Base-by-base conservation (phyloP, 2,113 vertebrate genomes). In the Ginglymostoma cirratum region DNA sequence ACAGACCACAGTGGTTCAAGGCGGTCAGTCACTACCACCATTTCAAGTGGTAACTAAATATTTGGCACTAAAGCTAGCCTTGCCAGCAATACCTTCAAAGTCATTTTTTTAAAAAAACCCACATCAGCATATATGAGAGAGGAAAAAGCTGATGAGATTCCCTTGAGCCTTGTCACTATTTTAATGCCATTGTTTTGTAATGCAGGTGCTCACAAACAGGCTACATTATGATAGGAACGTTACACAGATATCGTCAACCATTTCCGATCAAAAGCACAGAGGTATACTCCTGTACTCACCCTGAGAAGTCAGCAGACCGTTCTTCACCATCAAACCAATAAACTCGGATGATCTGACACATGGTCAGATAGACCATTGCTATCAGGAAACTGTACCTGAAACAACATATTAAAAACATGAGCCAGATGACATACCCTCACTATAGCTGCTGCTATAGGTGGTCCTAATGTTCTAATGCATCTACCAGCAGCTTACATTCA, bases 291-390 rank as follows among this genome's bases (percentile, higher is more conserved):
- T 4, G 45, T 89, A 23, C 96, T 96, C 94, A 96, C 96, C 96
- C 96, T 66, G 96, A 96, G 67, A 96, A 96, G 70, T 96, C 96
- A 69, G 96, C 83, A 23, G 96, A 93, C 52, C 96, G 89, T 5
- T 96, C 95, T 76, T 94, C 38, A 3, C 96, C 93, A 86, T 94
- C 72, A 23, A 96, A n/a, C 72, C 61, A 85, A 12, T 96, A 96
- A 72, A 96, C 90, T 96, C 96, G 72, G 90, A 96, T 86, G 30
- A 96, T 94, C 48, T 96, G 96, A 80, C 96, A 96, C 42, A 95
- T n/a, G 76, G 96, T 96, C 6, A 96, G 96, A 93, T 96, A 96
- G 34, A 48, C 66, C 96, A 96, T 96, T 52, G 96, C 96, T 83
- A 96, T 30, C 89, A 96, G 67, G 83, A 96, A 89, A 19, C 95